phyloP scores from a whole-genome alignment of 2,113 vertebrate species.

The Illadopsis cleaveri region DNA sequence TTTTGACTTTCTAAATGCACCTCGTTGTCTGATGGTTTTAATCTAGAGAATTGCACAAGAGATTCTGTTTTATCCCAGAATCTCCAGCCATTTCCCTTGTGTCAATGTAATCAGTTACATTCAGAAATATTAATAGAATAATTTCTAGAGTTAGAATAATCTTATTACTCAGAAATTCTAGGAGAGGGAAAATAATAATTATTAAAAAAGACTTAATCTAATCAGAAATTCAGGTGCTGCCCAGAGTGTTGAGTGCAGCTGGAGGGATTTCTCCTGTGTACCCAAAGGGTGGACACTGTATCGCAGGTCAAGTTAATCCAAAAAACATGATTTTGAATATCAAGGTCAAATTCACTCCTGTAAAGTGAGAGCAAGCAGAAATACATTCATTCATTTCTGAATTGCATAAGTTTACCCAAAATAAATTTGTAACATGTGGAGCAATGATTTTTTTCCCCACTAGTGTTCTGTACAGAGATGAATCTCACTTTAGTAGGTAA shows the following conservation, averaged over 20 bases:
- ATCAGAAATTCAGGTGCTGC: background rate
- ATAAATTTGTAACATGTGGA: background rate
- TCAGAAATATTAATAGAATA: conserved; percentile 32
- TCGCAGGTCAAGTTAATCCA: background rate
- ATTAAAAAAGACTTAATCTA: background rate
- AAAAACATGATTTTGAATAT: background rate
- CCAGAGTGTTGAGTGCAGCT: conserved; percentile 9
- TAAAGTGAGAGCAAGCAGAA: background rate
- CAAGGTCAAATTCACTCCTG: background rate
- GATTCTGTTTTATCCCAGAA: background rate
- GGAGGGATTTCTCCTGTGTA: background rate
- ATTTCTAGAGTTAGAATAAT: conserved; percentile 51
- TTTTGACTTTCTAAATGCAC: conserved; percentile 35
- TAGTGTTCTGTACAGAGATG: background rate
- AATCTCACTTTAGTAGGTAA: background rate
- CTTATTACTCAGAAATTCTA: conserved; percentile 12
- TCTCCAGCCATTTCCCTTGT: conserved; percentile 29
- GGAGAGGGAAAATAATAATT: background rate
- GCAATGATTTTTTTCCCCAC: background rate
- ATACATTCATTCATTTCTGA: background rate
- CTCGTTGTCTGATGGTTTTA: conserved; percentile 9
- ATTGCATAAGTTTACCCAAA: background rate
- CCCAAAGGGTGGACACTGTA: background rate
- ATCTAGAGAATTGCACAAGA: background rate
- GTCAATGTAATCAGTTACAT: conserved; percentile 20